Base-by-base conservation (phyloP, 2,888 invertebrate species). In the Sthenelais limicola region DNA sequence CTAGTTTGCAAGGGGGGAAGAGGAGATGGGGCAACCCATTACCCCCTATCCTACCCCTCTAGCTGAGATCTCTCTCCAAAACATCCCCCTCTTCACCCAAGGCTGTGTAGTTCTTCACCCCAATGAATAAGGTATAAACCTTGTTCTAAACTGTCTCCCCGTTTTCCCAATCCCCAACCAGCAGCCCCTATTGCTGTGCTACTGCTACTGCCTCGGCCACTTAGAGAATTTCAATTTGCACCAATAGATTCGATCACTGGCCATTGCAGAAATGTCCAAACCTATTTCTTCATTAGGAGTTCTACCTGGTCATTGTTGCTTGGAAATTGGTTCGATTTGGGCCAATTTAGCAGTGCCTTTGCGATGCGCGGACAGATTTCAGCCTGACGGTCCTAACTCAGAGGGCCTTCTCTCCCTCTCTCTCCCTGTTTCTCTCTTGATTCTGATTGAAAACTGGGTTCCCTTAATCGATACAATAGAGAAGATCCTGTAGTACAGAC, bases 181-280 rank as follows among this genome's bases (percentile, higher is more conserved):
- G 15, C 26, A 3, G 28, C 2, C 52, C 24, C 7, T 15, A 26
- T 3, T 15, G 30, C 43, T 62, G 62, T 62, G 35, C 62, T 62
- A 62, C 18, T 3, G n/a, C 21, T 9, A 5, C n/a, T n/a, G 38
- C 24, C 38, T 5, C 3, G 38, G 24, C 35, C 62, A 38, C 62
- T 62, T 38, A 35, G 38, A 62, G 62, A 35, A 62, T 62, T 62
- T 62, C 62, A 62, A 62, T 62, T 62, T 62, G 62, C 7, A 12
- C 2, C 38, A 62, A 33, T 35, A 26, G 38, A 62, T 62, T 38
- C 62, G 26, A 62, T 62, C 62, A 62, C 35, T 5, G 38, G 3
- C 35, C 15, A 24, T 12, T 26, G 24, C 24, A 12, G 24, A 24
- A 38, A 43, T 21, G 62, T 35, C 62, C 43, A 62, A 62, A 62